These are phyloP conservation scores for Donacobius atricapilla DNA, from an alignment of 2,113 vertebrate genomes.

Conservation along the genomic window DNA sequence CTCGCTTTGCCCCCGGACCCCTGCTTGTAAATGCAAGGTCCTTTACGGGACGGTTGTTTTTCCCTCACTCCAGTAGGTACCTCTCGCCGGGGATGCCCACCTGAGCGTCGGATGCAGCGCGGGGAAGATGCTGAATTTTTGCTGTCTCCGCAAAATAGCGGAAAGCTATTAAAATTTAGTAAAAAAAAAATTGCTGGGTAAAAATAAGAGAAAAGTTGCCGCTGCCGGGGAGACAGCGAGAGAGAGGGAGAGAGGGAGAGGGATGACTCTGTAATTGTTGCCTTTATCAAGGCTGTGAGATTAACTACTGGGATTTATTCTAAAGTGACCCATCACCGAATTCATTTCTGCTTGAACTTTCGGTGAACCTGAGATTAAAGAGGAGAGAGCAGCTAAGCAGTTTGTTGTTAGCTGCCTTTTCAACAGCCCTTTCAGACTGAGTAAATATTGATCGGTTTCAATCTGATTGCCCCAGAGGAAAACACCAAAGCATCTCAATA, in stretches of 20 bases:
- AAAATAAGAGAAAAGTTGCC: slow-evolving; percentile 63
- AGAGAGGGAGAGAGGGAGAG: slow-evolving; percentile 5
- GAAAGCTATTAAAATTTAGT: slow-evolving; percentile 50
- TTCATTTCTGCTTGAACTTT: slow-evolving; percentile 87
- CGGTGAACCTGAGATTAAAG: slow-evolving; percentile 86
- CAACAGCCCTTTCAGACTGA: slow-evolving; percentile 86
- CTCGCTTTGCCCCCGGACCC: neutral
- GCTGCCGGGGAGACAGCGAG: neutral
- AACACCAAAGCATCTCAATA: slow-evolving; percentile 77
- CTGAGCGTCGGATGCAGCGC: neutral
- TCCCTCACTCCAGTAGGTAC: neutral
- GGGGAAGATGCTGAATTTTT: neutral
- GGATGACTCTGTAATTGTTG: slow-evolving; percentile 75
- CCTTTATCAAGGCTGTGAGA: slow-evolving; percentile 74
- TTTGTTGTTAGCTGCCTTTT: slow-evolving; percentile 87
- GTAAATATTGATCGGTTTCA: slow-evolving; percentile 88
- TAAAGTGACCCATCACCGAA: slow-evolving; percentile 82
- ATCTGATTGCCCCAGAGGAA: slow-evolving; percentile 85
- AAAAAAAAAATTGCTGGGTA: slow-evolving; percentile 45
- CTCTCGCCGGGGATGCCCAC: neutral
- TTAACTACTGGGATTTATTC: slow-evolving; percentile 81
- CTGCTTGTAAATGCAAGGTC: neutral
- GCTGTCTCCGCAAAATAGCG: neutral
- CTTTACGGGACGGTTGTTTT: neutral
- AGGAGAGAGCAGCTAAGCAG: slow-evolving; percentile 82